Percentiles rank a stretch among this genome's conserved stretches.
phyloP scores from a whole-genome alignment of 2,113 vertebrate species.

The Cervus canadensis region DNA sequence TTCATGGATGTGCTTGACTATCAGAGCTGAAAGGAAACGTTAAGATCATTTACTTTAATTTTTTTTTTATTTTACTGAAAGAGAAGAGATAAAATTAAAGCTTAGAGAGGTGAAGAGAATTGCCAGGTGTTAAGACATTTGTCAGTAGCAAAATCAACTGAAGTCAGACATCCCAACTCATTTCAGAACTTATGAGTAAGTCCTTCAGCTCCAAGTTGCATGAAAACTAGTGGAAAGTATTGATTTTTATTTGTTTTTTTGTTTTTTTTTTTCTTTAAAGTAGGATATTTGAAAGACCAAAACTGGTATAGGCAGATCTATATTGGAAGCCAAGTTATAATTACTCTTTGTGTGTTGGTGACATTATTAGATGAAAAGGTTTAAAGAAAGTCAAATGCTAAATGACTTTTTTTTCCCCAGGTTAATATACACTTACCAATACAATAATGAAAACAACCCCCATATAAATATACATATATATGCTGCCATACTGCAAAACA shows the following conservation, averaged over 20 bases:
- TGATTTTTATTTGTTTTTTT: accelerated
- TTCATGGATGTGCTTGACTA: conserved; percentile 1
- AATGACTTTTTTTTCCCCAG: neutral
- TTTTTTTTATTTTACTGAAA: neutral
- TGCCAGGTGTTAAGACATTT: neutral
- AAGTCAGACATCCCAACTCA: neutral
- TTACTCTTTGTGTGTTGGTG: neutral
- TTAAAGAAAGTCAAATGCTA: neutral
- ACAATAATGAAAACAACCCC: neutral
- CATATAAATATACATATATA: neutral
- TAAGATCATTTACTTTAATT: conserved; percentile 8
- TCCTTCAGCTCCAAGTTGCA: neutral
- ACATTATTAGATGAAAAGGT: neutral
- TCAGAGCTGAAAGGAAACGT: neutral
- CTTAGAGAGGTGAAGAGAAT: neutral
- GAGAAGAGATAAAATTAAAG: conserved; percentile 29
- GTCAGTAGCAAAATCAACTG: neutral
- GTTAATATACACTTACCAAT: neutral
- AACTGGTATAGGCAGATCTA: neutral
- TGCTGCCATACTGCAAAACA: neutral
- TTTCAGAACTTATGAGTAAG: neutral
- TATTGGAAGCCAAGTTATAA: neutral
- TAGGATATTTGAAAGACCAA: neutral
- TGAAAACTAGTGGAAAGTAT: neutral
- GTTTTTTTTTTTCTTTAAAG: neutral